Evolutionary conservation across 92 coral and sea anemone genomes (phyloP), one percentile per base, ranked within the genome.

Genomic region (Phenganax subtilis): DNA sequence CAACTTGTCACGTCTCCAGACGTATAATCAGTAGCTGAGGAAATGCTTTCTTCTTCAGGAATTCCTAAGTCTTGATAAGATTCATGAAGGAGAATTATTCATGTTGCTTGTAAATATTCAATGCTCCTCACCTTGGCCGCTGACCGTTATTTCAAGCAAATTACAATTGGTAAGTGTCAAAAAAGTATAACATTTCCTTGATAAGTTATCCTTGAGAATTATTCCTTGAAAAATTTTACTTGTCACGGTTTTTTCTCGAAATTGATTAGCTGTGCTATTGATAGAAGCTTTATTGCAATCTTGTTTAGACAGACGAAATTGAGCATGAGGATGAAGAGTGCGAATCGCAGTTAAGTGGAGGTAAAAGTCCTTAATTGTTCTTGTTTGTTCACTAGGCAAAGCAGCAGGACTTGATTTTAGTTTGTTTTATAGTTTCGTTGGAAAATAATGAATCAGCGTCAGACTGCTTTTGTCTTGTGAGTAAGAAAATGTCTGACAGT

Each of bases 111-210:
- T 96, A 5, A 89, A 89, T 17, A 87, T 94, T 75, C 92, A 94
- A 82, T 94, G 98, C 81, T 85, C 98, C 12, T 94, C 98, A 28
- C 98, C 98, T 9, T 94, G 98, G 98, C 98, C 98, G 27, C 91
- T 94, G 78, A 91, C 98, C 62, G 90, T 94, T 89, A 93, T 94
- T 25, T 88, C 90, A 29, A 90, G 91, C 70, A 90, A 87, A 37
- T 85, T 94, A 17, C 92, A 87, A 37, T 88, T 90, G 96, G 98
- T 94, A 85, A 84, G 97, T 80, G 20, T 54, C 25, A 53, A 3
- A 6, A 30, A 17, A 53, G 12, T 6, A 55, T 52, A 10, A 15
- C 0, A 9, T 52, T n/a, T 28, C 59, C 62, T 25, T 72, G 52
- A 31, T 3, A 69, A 17, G 53, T 47, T 30, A 6, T 16, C 60